These are phyloP conservation scores for Macroglossus sobrinus DNA, from an alignment of 2,113 vertebrate genomes.

Conservation along the genomic window DNA sequence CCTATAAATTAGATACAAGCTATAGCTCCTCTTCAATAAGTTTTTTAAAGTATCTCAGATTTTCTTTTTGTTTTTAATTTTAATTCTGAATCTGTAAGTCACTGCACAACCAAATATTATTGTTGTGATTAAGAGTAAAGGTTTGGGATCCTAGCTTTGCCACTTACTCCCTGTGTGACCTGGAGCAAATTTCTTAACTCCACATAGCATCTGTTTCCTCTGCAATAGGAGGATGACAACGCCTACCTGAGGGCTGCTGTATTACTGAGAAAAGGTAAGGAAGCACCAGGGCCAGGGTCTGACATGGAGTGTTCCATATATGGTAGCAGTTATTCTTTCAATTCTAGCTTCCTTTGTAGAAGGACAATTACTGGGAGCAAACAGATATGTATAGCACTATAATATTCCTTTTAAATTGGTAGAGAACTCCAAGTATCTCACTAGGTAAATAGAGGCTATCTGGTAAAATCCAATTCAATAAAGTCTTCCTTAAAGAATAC, in stretches of 20 bases:
- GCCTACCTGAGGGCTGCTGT: background rate
- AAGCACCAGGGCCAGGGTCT: background rate
- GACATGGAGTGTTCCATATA: background rate
- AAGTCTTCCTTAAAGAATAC: constrained; percentile 16
- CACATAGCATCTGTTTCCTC: background rate
- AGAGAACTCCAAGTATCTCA: constrained; percentile 1
- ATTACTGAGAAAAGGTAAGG: background rate
- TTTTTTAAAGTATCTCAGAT: background rate
- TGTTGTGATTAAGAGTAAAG: background rate
- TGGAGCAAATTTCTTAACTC: background rate
- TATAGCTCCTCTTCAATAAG: background rate
- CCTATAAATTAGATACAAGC: background rate
- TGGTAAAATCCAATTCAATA: background rate
- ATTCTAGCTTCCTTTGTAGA: constrained; percentile 2
- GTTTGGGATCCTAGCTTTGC: background rate
- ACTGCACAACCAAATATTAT: background rate
- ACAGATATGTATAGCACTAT: background rate
- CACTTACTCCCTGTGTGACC: background rate
- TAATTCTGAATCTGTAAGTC: background rate
- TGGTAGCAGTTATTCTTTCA: background rate
- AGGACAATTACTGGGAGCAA: constrained; percentile 5
- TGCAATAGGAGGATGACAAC: background rate
- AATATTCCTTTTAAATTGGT: constrained; percentile 18
- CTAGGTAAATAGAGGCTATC: background rate
- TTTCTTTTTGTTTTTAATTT: constrained; percentile 16